These are phyloP conservation scores for Spinus olivaceus DNA, from an alignment of 2,797 vertebrate genomes.

Conservation along the genomic window DNA sequence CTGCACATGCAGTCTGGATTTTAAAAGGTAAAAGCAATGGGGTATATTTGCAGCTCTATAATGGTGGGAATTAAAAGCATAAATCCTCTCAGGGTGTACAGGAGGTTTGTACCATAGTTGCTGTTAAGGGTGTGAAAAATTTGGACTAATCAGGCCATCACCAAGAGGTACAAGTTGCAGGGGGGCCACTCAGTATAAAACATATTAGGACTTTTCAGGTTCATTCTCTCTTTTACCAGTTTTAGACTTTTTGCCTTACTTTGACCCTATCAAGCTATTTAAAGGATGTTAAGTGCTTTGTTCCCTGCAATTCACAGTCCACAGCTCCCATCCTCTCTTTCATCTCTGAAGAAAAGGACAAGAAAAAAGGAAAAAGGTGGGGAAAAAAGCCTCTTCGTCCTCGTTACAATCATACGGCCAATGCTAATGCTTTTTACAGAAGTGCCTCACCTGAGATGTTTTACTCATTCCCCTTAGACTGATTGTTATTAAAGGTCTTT, in stretches of 20 bases:
- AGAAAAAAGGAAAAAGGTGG: neutral
- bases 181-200: neutral
- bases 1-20: neutral
- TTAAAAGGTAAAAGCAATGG: neutral
- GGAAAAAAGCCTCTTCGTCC: neutral
- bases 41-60: neutral
- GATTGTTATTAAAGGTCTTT: conserved; percentile 72
- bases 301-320: conserved; percentile 34
- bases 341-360: conserved; percentile 33
- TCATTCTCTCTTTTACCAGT: neutral
- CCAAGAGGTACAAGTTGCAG: conserved; percentile 1
- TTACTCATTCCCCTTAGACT: conserved; percentile 63
- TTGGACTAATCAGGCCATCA: conserved; percentile 37
- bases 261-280: conserved; percentile 42
- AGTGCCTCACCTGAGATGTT: conserved; percentile 53
- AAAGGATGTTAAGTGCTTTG: conserved; percentile 43
- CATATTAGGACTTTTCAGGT: neutral
- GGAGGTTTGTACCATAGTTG: neutral
- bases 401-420: neutral
- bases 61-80: conserved; percentile 18
- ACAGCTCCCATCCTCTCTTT: conserved; percentile 18
- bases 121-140: neutral
- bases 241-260: conserved; percentile 18
- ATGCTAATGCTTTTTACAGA: neutral
- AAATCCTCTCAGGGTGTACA: neutral